These are phyloP conservation scores for Drosophila kikkawai DNA, from an alignment of 1,140 invertebrate genomes.

Conservation along the genomic window DNA sequence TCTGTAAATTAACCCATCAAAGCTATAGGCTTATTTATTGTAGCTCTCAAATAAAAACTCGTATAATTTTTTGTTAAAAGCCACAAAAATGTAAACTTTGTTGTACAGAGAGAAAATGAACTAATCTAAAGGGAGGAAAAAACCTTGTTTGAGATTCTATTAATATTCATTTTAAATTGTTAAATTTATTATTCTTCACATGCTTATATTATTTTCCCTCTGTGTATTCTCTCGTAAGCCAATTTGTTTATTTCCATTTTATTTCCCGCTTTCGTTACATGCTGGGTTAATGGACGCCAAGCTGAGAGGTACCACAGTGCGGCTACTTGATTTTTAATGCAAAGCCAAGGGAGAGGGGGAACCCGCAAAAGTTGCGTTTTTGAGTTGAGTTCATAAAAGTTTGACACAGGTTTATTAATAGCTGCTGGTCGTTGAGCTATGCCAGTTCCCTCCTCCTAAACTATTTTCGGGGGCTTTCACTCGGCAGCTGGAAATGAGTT, in stretches of 20 bases:
- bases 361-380: slow-evolving; percentile 53
- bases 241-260: slow-evolving; percentile 27
- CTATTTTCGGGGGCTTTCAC: slow-evolving; percentile 62
- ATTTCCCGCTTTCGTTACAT: slow-evolving; percentile 14
- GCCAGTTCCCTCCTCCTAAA: slow-evolving; percentile 32
- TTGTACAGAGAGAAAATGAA: neutral
- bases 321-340: slow-evolving; percentile 58
- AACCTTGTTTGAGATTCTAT: no score
- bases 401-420: slow-evolving; percentile 80
- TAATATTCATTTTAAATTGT: no score
- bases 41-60: slow-evolving; percentile 4
- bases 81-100: slow-evolving; percentile 4
- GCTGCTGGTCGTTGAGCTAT: slow-evolving; percentile 66
- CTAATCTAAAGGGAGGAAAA: no score
- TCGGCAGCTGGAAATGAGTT: slow-evolving; percentile 62
- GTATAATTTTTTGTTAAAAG: slow-evolving; percentile 18
- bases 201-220: neutral
- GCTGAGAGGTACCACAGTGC: slow-evolving; percentile 35
- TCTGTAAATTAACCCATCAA: slow-evolving; percentile 47
- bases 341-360: slow-evolving; percentile 14
- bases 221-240: neutral
- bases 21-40: slow-evolving; percentile 18
- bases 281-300: slow-evolving; percentile 40
- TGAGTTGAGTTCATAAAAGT: slow-evolving; percentile 69
- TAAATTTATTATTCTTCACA: no score